Conservation (phyloP, 2,113 vertebrate species). For the Passerina amoena region DNA sequence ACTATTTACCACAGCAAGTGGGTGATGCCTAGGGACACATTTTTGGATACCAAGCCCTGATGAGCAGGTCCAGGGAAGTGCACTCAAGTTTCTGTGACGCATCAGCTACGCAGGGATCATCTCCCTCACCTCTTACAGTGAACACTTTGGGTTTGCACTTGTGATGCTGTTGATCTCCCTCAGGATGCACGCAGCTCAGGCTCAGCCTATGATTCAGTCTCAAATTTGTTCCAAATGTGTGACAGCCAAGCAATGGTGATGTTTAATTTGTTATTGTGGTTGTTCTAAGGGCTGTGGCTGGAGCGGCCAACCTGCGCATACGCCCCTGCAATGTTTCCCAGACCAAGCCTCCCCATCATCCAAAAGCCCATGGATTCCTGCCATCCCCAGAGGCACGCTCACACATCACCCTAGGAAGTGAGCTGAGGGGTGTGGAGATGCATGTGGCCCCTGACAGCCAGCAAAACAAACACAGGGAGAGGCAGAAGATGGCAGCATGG, state of each 20-base stretch:
- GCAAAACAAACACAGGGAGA: not conserved
- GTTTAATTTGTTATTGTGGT: not conserved
- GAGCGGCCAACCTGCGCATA: not conserved
- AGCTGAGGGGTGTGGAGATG: not conserved
- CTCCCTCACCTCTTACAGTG: not conserved
- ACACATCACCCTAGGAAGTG: not conserved
- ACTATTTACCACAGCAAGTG: not conserved
- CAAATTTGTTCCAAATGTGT: slow-evolving; percentile 24
- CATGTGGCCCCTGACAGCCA: not conserved
- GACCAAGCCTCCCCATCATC: not conserved
- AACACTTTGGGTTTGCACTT: not conserved
- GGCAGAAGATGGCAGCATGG: not conserved
- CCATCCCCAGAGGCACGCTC: not conserved
- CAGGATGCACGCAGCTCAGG: not conserved
- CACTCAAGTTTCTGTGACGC: not conserved
- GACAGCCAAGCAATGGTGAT: not conserved
- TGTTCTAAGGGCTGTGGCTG: not conserved
- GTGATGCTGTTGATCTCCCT: not conserved
- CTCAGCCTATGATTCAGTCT: not conserved
- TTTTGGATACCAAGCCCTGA: not conserved
- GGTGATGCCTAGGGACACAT: not conserved
- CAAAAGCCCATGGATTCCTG: not conserved
- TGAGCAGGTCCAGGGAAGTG: not conserved
- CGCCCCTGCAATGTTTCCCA: not conserved
- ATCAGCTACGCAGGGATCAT: accelerated